These are phyloP conservation scores for Archilochus colubris DNA, from an alignment of 2,113 vertebrate species.

Conservation along the genomic window DNA sequence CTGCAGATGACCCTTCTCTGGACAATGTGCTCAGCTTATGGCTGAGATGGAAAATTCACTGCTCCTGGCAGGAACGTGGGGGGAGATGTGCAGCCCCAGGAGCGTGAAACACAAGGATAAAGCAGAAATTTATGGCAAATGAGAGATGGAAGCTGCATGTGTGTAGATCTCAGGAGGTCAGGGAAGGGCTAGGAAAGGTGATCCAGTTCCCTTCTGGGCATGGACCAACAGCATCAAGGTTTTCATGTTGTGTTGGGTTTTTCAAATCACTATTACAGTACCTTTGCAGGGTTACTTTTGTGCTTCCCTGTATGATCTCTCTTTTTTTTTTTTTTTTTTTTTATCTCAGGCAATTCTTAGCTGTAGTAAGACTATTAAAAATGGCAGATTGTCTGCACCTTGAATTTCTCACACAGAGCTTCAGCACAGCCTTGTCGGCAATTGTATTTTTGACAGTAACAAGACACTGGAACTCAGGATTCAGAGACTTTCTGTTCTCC, in stretches of 20 bases:
- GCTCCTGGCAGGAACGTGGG: background rate
- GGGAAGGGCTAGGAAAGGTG: background rate
- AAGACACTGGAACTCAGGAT: conserved; percentile 37
- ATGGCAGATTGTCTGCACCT: conserved; percentile 54
- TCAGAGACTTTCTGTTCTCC: conserved; percentile 50
- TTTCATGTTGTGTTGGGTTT: background rate
- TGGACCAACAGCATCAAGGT: accelerated
- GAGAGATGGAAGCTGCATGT: accelerated
- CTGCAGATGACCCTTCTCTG: background rate
- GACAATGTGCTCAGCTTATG: background rate
- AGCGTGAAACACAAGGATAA: background rate
- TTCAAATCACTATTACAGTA: accelerated
- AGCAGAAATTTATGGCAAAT: background rate
- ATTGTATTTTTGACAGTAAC: conserved; percentile 66
- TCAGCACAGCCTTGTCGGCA: background rate
- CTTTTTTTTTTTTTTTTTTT: background rate
- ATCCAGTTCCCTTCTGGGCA: accelerated
- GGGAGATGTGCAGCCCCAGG: background rate
- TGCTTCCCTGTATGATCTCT: background rate
- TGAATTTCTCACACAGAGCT: conserved; percentile 50
- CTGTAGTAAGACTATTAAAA: conserved; percentile 43
- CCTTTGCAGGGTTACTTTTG: background rate
- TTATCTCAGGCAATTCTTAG: background rate
- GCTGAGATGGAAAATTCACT: background rate
- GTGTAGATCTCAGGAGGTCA: background rate